Evolutionary conservation across 92 coral and sea anemone species (phyloP).

Genomic region (Paragorgia papillata): DNA sequence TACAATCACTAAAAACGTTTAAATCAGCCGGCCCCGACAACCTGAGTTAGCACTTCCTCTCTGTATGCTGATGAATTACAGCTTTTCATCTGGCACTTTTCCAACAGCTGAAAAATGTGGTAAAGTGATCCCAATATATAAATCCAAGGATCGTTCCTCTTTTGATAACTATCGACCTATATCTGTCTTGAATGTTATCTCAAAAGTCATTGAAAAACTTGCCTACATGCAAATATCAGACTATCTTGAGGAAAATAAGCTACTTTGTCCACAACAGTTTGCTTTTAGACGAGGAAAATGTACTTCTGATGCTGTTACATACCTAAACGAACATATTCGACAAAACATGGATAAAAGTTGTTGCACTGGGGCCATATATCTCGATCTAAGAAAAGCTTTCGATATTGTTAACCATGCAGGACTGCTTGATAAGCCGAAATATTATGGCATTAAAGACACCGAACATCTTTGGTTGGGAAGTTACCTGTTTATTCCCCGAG

Average conservation of each 20-base stretch:
- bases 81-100: not conserved
- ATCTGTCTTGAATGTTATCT: not conserved
- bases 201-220: conserved; percentile 4
- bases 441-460: not conserved
- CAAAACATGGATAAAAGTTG: not conserved
- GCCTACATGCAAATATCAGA: not conserved
- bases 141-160: too few species aligned
- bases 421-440: not conserved
- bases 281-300: not conserved
- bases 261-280: not conserved
- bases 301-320: not conserved
- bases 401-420: not conserved
- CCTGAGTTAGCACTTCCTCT: not conserved
- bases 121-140: too few species aligned
- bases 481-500: too few species aligned
- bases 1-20: too few species aligned
- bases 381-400: not conserved
- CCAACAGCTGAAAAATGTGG: conserved; percentile 11
- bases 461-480: too few species aligned
- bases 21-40: not conserved
- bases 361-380: not conserved
- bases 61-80: not conserved
- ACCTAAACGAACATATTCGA: not conserved
- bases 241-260: not conserved
- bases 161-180: not conserved